phyloP scores from a whole-genome alignment of 2,113 vertebrate genomes.

The Eclectus roratus region DNA sequence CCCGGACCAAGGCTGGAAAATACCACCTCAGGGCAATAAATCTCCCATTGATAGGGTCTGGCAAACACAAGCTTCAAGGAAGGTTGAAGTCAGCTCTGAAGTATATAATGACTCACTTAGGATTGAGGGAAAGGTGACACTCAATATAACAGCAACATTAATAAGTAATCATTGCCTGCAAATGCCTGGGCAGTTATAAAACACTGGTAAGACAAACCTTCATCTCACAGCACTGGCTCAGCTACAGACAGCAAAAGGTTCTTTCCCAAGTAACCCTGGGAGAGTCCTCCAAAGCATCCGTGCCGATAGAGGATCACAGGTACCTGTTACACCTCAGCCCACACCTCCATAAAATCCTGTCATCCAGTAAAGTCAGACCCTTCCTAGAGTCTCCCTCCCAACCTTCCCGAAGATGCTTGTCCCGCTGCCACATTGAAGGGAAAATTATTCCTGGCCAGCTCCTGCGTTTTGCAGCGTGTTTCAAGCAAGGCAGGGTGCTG shows the following conservation, averaged over 20 bases:
- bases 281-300: constrained; percentile 15
- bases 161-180: constrained; percentile 35
- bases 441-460: constrained; percentile 48
- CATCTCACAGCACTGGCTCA: constrained; percentile 37
- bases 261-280: neutral
- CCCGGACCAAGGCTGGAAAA: constrained; percentile 57
- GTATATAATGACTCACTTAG: constrained; percentile 56
- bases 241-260: neutral
- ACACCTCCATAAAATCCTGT: neutral
- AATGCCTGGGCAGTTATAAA: constrained; percentile 49
- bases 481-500: constrained; percentile 49
- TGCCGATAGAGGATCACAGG: constrained; percentile 12
- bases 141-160: constrained; percentile 9
- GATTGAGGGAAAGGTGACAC: constrained; percentile 54
- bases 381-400: neutral
- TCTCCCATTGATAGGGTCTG: constrained; percentile 66
- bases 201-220: constrained; percentile 38
- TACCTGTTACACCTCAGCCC: constrained; percentile 23
- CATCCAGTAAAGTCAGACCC: neutral
- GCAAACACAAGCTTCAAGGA: constrained; percentile 54
- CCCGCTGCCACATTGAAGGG: neutral
- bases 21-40: constrained; percentile 62
- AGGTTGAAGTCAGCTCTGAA: constrained; percentile 63
- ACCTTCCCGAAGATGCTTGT: neutral
- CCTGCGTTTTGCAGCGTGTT: neutral